A percentile compares a stretch with the other conserved stretches of the same genome.
phyloP scores from a whole-genome alignment of 2,888 invertebrate genomes.

The Rhagium mordax region DNA sequence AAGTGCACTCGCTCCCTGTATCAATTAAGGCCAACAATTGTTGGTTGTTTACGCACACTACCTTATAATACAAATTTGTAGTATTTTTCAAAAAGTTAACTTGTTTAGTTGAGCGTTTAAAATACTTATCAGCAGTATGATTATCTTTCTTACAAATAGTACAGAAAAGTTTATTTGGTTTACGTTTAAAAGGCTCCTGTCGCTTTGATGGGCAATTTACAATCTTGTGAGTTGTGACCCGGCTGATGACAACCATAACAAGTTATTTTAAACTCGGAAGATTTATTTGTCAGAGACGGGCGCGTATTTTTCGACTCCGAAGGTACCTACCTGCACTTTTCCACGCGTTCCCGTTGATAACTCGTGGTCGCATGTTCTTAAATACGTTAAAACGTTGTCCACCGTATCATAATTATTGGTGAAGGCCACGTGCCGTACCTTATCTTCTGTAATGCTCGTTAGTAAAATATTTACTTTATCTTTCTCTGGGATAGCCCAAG shows the following conservation, averaged over 20 bases:
- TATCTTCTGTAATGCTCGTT: background rate
- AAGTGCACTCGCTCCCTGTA: conserved; percentile 5
- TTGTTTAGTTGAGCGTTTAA: background rate
- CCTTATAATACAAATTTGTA: background rate
- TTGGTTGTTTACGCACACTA: background rate
- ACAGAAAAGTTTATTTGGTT: background rate
- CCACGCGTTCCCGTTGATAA: background rate
- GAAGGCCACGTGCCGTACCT: background rate
- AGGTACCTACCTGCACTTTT: background rate
- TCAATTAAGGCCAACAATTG: background rate
- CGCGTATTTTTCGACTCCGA: background rate
- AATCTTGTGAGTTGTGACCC: background rate
- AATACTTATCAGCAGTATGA: background rate
- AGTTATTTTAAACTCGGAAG: background rate
- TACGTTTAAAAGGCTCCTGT: background rate
- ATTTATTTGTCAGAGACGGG: background rate
- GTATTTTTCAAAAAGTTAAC: background rate
- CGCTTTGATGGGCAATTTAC: background rate
- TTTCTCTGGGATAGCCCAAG: background rate
- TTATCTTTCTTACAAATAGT: background rate
- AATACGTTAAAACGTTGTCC: background rate
- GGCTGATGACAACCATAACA: background rate
- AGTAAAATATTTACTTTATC: background rate
- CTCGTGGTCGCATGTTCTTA: background rate
- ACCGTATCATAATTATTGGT: background rate